Base-by-base conservation (phyloP, 2,113 vertebrate species). In the Crypturellus undulatus region DNA sequence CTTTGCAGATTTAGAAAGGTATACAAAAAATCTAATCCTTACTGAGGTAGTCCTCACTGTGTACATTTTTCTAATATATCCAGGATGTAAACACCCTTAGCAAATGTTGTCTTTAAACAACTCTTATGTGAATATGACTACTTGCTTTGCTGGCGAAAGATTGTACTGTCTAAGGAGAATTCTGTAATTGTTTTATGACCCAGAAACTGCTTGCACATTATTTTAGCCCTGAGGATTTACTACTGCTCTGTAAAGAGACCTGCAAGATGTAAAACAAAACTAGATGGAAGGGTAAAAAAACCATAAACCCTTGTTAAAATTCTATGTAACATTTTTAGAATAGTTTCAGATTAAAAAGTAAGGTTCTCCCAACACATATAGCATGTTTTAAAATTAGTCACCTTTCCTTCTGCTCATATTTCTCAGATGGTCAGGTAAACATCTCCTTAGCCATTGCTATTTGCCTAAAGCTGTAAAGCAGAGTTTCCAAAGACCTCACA, bases 401-500 rank as follows among this genome's bases (percentile, higher is more conserved):
- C 97, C 95, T 96, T 95, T 98, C 52, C 94, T 98, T 59, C 75
- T 70, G 47, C 56, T 67, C 38, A 38, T 6, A 6, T 80, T 85
- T 72, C 75, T 42, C 54, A 63, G 45, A 28, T 90, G n/a, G 9
- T 81, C 49, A 21, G 38, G 20, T 32, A 73, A 54, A 65, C 52
- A 8, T 36, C 62, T 54, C 36, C 26, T 81, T 64, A 28, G 97
- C 94, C 25, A 97, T 97, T 56, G 34, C 73, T 84, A 96, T 91
- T 91, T 96, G 98, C 98, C 98, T 43, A 86, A 81, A 22, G 94
- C 84, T 4, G 98, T 96, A 95, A 42, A 98, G 63, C 16, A 47
- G 30, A 24, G 87, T 87, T 94, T 98, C 97, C 4, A 92, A 56
- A 63, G 65, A 97, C 64, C 92, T 45, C 43, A 43, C 43, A 43